Conservation (phyloP, 2,113 vertebrate species). For the Eubucco bourcierii region DNA sequence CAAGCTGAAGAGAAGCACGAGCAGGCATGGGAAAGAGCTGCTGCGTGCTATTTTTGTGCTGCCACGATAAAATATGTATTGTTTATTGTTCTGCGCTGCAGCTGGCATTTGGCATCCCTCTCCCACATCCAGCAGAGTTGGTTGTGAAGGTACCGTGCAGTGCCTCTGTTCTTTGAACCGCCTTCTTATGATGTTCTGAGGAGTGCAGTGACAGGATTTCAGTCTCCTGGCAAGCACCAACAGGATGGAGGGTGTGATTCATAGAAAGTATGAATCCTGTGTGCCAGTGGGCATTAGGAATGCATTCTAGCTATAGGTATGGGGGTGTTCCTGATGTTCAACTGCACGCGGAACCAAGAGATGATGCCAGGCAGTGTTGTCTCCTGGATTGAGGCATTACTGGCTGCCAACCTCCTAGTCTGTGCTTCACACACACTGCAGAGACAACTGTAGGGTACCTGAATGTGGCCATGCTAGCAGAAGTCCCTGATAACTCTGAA, state of each 20-base stretch:
- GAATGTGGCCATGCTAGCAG: not conserved
- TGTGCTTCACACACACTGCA: not conserved
- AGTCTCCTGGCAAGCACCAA: not conserved
- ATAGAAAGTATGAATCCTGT: not conserved
- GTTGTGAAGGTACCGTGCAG: constrained; percentile 49
- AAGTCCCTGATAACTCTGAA: not conserved
- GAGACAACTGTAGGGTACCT: not conserved
- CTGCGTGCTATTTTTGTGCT: constrained; percentile 68
- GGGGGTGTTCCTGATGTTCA: not conserved
- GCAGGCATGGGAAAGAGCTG: constrained; percentile 60
- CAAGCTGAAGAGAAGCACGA: constrained; percentile 57
- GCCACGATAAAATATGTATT: constrained; percentile 70
- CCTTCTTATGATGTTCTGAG: constrained; percentile 49
- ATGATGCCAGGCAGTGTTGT: not conserved
- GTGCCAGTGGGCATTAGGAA: not conserved
- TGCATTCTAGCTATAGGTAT: not conserved
- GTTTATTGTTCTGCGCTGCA: constrained; percentile 65
- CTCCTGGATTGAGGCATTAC: not conserved
- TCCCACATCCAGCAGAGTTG: constrained; percentile 66
- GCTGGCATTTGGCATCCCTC: constrained; percentile 68
- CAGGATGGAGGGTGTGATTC: constrained; percentile 14
- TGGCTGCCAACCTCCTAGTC: not conserved
- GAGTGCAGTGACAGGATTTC: constrained; percentile 8
- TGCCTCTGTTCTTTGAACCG: constrained; percentile 34
- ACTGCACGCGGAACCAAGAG: not conserved